These are phyloP conservation scores for Irena cyanogastra DNA, from an alignment of 2,113 vertebrate species.

Conservation along the genomic window DNA sequence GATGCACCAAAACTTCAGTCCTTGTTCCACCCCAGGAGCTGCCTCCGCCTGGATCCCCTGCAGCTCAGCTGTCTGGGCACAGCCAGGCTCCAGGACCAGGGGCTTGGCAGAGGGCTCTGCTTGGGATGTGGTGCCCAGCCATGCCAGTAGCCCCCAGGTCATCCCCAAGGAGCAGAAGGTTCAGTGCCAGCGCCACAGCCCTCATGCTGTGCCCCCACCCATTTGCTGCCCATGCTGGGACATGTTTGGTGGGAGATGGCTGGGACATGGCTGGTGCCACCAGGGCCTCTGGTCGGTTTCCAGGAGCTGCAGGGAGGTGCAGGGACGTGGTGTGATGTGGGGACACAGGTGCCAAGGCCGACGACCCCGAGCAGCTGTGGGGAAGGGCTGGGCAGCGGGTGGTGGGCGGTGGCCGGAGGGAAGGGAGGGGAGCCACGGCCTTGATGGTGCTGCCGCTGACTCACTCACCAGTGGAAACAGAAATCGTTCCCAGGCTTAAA, in stretches of 20 bases:
- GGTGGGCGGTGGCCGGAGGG: neutral
- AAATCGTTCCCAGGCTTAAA: neutral
- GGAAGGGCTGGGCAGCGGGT: neutral
- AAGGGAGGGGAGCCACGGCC: neutral
- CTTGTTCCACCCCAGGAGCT: neutral
- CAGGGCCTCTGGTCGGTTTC: fast-evolving
- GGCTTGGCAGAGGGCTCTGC: neutral
- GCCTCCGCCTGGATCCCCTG: fast-evolving
- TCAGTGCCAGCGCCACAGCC: fast-evolving
- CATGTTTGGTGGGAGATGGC: fast-evolving
- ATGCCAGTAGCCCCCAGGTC: neutral
- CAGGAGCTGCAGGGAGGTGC: fast-evolving
- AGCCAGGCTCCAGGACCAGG: neutral
- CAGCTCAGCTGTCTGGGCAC: neutral
- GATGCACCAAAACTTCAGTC: neutral
- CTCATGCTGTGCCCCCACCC: neutral
- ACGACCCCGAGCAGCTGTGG: neutral
- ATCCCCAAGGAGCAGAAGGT: neutral
- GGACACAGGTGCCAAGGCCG: neutral
- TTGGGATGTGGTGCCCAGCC: fast-evolving
- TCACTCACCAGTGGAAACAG: constrained; percentile 19
- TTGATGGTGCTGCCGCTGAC: neutral
- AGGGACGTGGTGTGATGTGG: neutral
- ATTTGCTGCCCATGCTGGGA: fast-evolving
- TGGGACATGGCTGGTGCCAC: fast-evolving